A percentile compares a stretch with the other conserved stretches of the same genome.
phyloP scores from a whole-genome alignment of 1,140 invertebrate species.

The Micrasema longulum region DNA sequence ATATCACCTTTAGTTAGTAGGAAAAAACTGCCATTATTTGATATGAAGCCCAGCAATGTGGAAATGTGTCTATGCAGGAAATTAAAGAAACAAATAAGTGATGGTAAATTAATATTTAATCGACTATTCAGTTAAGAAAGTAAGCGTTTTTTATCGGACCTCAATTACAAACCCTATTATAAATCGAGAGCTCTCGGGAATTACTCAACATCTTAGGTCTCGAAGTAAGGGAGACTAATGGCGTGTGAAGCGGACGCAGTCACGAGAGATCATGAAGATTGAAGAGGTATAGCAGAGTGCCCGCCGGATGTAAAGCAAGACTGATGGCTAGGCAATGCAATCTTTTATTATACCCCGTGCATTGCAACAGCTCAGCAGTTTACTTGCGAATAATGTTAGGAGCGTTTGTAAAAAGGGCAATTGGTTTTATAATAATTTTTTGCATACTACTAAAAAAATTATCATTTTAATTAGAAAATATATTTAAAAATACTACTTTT shows the following conservation, averaged over 20 bases:
- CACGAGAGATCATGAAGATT: constrained; percentile 41
- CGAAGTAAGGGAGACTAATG: constrained; percentile 41
- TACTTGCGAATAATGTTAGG: background rate
- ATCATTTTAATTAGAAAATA: no score
- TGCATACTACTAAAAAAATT: no score
- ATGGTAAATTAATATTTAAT: no score
- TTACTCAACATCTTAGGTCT: background rate
- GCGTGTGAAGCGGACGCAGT: constrained; percentile 38
- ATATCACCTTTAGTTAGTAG: no score
- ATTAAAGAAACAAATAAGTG: no score
- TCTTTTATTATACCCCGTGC: constrained; percentile 5
- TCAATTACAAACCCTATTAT: constrained; percentile 8
- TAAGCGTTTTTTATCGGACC: background rate
- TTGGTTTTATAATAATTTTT: no score
- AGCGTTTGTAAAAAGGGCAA: background rate
- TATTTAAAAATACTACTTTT: no score
- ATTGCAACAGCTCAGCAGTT: background rate
- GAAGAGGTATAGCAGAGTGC: constrained; percentile 29
- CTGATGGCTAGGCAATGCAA: constrained; percentile 24
- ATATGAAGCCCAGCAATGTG: no score
- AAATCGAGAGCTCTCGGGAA: background rate
- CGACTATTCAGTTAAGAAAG: no score
- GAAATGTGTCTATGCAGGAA: no score
- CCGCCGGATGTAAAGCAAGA: constrained; percentile 41
- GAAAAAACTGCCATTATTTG: no score